A percentile compares a stretch with the other conserved stretches of the same genome.
Conservation (phyloP, 2,888 invertebrate species). For the Thymelicus sylvestris region DNA sequence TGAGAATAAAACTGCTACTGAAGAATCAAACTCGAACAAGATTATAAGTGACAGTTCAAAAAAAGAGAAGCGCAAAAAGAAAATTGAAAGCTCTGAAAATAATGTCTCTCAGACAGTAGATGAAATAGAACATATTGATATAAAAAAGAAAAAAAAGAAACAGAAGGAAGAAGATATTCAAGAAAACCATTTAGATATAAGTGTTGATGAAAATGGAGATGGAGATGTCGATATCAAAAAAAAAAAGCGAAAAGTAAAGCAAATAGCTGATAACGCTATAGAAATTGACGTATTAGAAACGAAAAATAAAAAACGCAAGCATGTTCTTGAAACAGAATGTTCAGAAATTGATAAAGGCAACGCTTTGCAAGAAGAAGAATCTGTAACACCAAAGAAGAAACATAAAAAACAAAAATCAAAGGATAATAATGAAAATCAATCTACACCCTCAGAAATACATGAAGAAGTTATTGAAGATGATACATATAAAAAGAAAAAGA, state of each 20-base stretch:
- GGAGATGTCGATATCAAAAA: constrained; percentile 21
- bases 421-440: not conserved
- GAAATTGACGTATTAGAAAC: constrained; percentile 28
- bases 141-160: constrained; percentile 22
- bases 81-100: not conserved
- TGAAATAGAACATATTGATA: constrained; percentile 20
- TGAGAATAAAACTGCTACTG: constrained; percentile 3
- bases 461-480: constrained; percentile 5
- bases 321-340: constrained; percentile 40
- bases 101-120: not conserved
- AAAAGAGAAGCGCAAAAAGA: constrained; percentile 15
- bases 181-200: constrained; percentile 1
- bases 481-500: constrained; percentile 25
- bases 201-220: not conserved
- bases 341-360: constrained; percentile 17
- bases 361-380: constrained; percentile 14
- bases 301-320: constrained; percentile 34
- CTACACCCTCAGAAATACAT: not conserved
- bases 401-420: constrained; percentile 42
- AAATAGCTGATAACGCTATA: constrained; percentile 13
- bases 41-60: not conserved
- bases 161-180: not conserved
- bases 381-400: constrained; percentile 40
- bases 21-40: not conserved
- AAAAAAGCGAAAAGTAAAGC: constrained; percentile 28